Conservation (phyloP, 2,888 invertebrate genomes). For the Tromatobia lineatoria region DNA sequence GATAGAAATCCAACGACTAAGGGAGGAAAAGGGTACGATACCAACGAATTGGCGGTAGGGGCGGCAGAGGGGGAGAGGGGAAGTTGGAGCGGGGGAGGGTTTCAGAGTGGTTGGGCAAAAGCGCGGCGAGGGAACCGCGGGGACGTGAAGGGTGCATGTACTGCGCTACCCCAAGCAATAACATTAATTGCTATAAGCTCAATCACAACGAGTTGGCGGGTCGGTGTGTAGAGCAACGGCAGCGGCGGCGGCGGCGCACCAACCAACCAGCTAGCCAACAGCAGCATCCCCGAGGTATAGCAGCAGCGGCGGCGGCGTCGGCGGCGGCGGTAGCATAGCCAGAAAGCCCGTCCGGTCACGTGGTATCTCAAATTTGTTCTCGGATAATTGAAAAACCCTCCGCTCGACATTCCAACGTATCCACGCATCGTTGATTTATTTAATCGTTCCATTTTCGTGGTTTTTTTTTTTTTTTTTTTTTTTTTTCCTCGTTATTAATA, state of each 20-base stretch:
- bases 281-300: slow-evolving; percentile 54
- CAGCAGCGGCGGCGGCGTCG: neutral
- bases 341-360: slow-evolving; percentile 68
- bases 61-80: slow-evolving; percentile 33
- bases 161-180: slow-evolving; percentile 79
- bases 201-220: slow-evolving; percentile 75
- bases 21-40: slow-evolving; percentile 46
- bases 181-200: slow-evolving; percentile 83
- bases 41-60: slow-evolving; percentile 30
- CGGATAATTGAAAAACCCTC: slow-evolving; percentile 73
- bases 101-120: slow-evolving; percentile 48
- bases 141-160: slow-evolving; percentile 41
- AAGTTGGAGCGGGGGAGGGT: slow-evolving; percentile 61
- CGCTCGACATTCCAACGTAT: slow-evolving; percentile 42
- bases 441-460: slow-evolving; percentile 15
- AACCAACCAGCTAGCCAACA: slow-evolving; percentile 51
- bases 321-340: slow-evolving; percentile 36
- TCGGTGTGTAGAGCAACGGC: slow-evolving; percentile 45
- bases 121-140: slow-evolving; percentile 35
- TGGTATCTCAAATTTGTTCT: slow-evolving; percentile 74
- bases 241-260: slow-evolving; percentile 61
- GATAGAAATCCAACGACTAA: neutral
- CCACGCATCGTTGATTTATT: slow-evolving; percentile 54
- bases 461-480: neutral
- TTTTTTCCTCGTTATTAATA: neutral